phyloP scores from a whole-genome alignment of 2,888 invertebrate genomes.

The Catocala sponsa region DNA sequence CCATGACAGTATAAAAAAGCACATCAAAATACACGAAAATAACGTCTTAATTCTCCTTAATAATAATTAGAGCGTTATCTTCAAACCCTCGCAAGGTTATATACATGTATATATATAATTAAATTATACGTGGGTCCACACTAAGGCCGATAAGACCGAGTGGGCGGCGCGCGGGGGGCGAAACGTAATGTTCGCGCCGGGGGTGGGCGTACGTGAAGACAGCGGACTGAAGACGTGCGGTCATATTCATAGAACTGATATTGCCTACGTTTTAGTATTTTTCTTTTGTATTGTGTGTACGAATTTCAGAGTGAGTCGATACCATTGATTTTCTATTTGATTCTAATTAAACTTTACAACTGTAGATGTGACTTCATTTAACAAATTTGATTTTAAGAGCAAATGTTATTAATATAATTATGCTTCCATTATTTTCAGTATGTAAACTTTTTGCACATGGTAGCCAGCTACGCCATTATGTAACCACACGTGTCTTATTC shows the following conservation, averaged over 20 bases:
- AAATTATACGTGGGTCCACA: conserved; percentile 64
- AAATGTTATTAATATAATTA: too few species aligned
- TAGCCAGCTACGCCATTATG: too few species aligned
- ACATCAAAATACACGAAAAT: conserved; percentile 30
- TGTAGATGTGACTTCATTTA: too few species aligned
- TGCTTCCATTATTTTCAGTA: too few species aligned
- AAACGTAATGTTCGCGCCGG: conserved; percentile 68
- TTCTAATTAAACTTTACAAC: too few species aligned
- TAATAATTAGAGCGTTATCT: conserved; percentile 47
- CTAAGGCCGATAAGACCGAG: conserved; percentile 78
- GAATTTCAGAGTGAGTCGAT: too few species aligned
- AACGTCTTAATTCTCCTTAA: conserved; percentile 50
- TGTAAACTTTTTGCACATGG: too few species aligned
- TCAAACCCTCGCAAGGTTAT: conserved; percentile 48
- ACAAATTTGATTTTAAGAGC: too few species aligned
- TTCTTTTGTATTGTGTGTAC: too few species aligned
- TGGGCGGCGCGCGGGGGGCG: conserved; percentile 60
- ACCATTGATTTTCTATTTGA: too few species aligned
- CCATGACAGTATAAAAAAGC: neutral
- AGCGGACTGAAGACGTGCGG: conserved; percentile 78
- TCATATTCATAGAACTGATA: conserved; percentile 63
- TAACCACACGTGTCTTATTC: too few species aligned
- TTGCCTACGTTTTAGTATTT: conserved; percentile 16
- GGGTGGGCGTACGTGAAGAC: conserved; percentile 83
- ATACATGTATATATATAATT: conserved; percentile 56